Base-by-base conservation (phyloP, 1,140 invertebrate species). In the Drosophila eugracilis region DNA sequence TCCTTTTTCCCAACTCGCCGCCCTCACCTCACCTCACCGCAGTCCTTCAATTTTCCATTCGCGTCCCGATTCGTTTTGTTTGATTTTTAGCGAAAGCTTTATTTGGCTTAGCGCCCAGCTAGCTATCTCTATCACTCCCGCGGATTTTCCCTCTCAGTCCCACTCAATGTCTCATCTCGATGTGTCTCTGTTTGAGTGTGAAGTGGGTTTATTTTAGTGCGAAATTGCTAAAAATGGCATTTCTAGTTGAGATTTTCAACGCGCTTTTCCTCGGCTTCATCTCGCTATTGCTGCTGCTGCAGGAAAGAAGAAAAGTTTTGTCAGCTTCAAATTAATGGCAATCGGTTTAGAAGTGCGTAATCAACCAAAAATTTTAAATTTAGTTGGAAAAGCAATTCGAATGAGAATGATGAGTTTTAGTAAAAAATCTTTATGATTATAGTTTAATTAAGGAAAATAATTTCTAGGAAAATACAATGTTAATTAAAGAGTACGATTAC, bases 81-180 rank as follows among this genome's bases (percentile, higher is more conserved):
- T 76, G 75, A 79, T 72, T 85, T 73, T 85, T 67, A 57, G 54
- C 39, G 42, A 45, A 57, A 62, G 80, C 79, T 75, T 85, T 78
- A 75, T 78, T 75, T 66, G 63, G 75, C 75, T 84, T 78, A 84
- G 62, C 44, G 39, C 50, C 42, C 21, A 54, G 42, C 19, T 49
- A 22, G 26, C 50, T 42, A 53, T 48, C 30, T 55, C 24, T 39
- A 21, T 19, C 54, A 12, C 48, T n/a, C 15, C 22, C 32, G 3
- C 21, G 17, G 28, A 21, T 21, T 17, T 2, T 4, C 58, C 36
- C 30, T 37, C 22, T 17, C 21, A 12, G 5, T 17, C 48, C 5
- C 37, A 17, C 21, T 52, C 17, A 12, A 47, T 47, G 15, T 15
- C 37, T 21, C 9, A 32, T 32, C 3, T 34, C 7, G 6, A 37